Conservation (phyloP, 2,113 vertebrate genomes). For the Chroicocephalus ridibundus region DNA sequence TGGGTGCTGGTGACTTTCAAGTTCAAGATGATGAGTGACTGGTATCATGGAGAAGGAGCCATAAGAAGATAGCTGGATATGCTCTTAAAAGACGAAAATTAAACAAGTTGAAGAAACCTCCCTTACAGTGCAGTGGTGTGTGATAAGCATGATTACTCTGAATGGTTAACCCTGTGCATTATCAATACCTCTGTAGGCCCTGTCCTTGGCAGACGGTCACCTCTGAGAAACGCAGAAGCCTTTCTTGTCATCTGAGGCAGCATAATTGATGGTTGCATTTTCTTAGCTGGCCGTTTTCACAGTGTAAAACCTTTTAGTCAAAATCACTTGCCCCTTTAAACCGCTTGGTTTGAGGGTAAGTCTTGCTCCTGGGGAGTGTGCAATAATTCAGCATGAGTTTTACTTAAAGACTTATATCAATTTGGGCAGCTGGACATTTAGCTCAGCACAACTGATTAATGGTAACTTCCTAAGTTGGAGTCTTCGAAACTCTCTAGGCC, state of each 20-base stretch:
- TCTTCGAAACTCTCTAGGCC: neutral
- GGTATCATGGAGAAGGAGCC: neutral
- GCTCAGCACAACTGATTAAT: neutral
- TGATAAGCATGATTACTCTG: neutral
- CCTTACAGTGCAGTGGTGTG: neutral
- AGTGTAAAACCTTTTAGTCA: neutral
- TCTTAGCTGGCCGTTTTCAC: neutral
- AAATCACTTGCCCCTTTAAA: neutral
- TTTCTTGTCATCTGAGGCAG: neutral
- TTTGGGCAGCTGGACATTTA: neutral
- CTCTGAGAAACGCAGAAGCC: neutral
- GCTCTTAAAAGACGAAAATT: neutral
- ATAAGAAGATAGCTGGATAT: neutral
- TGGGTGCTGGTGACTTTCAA: neutral
- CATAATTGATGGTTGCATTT: neutral
- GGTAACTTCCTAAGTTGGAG: neutral
- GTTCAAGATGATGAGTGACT: neutral
- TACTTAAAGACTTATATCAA: accelerated
- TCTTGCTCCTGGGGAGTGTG: neutral
- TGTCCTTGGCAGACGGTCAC: neutral
- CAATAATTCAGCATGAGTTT: neutral
- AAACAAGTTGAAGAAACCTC: neutral
- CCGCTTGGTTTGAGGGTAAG: neutral
- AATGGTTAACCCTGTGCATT: neutral
- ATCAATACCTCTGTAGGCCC: neutral